Percentiles rank a stretch among this genome's conserved stretches.
Evolutionary conservation across 2,797 vertebrate genomes (phyloP).

Genomic region (Benthosema pterotum): DNA sequence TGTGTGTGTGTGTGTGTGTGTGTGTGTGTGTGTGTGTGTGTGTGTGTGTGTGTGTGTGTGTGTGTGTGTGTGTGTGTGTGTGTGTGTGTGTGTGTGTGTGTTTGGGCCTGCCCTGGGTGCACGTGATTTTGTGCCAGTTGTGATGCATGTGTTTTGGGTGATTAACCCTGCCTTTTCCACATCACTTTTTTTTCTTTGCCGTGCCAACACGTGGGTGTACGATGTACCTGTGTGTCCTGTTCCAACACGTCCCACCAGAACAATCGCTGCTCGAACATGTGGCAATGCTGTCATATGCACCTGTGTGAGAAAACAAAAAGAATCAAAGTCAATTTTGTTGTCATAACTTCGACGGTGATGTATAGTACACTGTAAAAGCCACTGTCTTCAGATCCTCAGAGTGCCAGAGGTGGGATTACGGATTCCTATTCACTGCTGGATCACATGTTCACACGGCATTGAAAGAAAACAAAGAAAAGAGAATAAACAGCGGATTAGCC

Average conservation of each 20-base stretch:
- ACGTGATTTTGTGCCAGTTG: constrained; percentile 21
- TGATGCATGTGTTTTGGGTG: constrained; percentile 7
- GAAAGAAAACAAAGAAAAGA: constrained; percentile 42
- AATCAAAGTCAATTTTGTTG: constrained; percentile 51
- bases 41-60: constrained; percentile 6
- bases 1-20: neutral
- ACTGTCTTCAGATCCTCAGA: constrained; percentile 41
- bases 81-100: neutral
- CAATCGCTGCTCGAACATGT: constrained; percentile 4
- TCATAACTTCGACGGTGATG: constrained; percentile 42
- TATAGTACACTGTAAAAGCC: too few relatives aligned
- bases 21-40: constrained; percentile 6
- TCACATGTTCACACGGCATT: constrained; percentile 31
- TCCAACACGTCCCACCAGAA: constrained; percentile 54
- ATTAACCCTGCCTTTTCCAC: constrained; percentile 26
- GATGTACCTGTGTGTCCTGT: constrained; percentile 59
- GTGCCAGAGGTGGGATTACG: constrained; percentile 44
- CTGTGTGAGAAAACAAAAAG: constrained; percentile 41
- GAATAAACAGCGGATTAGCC: constrained; percentile 16
- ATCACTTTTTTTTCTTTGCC: constrained; percentile 34
- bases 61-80: constrained; percentile 2
- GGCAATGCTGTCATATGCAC: constrained; percentile 29
- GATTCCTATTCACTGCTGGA: constrained; percentile 29
- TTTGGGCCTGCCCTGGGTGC: neutral
- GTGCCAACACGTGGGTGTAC: constrained; percentile 44